Base-by-base conservation (phyloP, 2,888 invertebrate genomes). In the Apodemia mormo region DNA sequence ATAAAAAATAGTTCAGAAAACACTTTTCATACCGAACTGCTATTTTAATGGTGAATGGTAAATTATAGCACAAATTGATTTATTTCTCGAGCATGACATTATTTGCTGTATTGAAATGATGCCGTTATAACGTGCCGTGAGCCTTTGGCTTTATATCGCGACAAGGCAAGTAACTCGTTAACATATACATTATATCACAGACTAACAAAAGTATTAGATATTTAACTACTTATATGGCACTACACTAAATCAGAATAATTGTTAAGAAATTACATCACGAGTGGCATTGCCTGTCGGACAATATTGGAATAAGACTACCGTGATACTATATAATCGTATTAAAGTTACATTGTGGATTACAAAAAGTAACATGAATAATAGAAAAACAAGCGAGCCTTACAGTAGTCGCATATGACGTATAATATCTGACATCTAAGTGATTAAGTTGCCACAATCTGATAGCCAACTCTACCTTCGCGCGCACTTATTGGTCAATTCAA, bases 211-310 rank as follows among this genome's bases (percentile, higher is more conserved):
- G 82, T 79, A 85, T 85, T 82, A 83, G 75, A 84, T 76, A 40
- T 83, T 82, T 82, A 85, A 86, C 88, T 92, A 90, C 86, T 81
- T 79, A 81, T 90, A 92, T 92, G 92, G 92, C 92, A 92, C 92
- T 91, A 90, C 76, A 85, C 87, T 88, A 86, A 85, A 83, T 78
- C 84, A 81, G 86, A 84, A 81, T 61, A 29, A 58, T 58, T 61
- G 61, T 61, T 61, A 61, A 30, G 78, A 77, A 80, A 82, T 30
- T 61, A 61, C 61, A 61, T 61, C 61, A 33, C 61, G 61, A 61
- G 61, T 33, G 29, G 61, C 61, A 33, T 61, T 61, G 61, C 61
- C 61, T 30, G 61, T 33, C 61, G 30, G 74, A 80, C 77, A 82
- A 83, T 49, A 85, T 79, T 79, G 80, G 79, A 79, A 79, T 83